Evolutionary conservation across 2,797 vertebrate genomes (phyloP), one percentile per base, ranked within the genome.

Genomic region (Pogonophryne albipinna): DNA sequence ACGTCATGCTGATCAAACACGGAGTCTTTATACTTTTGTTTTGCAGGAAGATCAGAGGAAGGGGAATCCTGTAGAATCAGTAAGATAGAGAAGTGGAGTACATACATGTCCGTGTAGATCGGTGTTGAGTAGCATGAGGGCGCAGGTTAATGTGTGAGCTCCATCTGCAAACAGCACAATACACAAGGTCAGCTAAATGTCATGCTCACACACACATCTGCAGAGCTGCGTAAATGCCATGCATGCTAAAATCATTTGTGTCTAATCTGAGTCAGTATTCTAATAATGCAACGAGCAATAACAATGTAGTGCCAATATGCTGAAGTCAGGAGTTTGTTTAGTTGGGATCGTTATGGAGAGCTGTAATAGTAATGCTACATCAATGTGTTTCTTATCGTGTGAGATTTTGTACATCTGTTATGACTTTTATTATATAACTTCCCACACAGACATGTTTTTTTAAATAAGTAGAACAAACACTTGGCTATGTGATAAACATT

Each of bases 81-180:
- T 49, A 3, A 58, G 47, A 71, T 8, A 15, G 7, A 58, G 49
- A 66, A 16, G 17, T 38, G 5, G 55, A 61, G 55, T 89, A 96
- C 97, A 91, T 95, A 99, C 98, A 6, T 98, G 98, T 93, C 98
- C 98, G 0, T 99, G 98, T 51, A 99, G 96, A 83, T 99, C 98
- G 11, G 97, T 99, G 94, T 99, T 99, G 47, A 99, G 96, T 89
- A 99, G 95, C 97, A 99, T 99, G 71, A 99, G 96, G 73, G 97
- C 97, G 60, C 98, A 99, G 86, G 98, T 99, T 78, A 99, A 94
- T 0, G 98, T 99, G 80, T 99, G 98, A 74, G 97, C 96, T 73
- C 97, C 97, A 86, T 99, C 98, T 99, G 93, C 78, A 85, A 38
- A 66, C 4, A n/a, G 44, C n/a, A 85, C 20, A 70, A 80, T 7